A percentile compares a stretch with the other conserved stretches of the same genome.
These are phyloP conservation scores for Eutolmus rufibarbis DNA, from an alignment of 2,888 invertebrate species.

Conservation along the genomic window DNA sequence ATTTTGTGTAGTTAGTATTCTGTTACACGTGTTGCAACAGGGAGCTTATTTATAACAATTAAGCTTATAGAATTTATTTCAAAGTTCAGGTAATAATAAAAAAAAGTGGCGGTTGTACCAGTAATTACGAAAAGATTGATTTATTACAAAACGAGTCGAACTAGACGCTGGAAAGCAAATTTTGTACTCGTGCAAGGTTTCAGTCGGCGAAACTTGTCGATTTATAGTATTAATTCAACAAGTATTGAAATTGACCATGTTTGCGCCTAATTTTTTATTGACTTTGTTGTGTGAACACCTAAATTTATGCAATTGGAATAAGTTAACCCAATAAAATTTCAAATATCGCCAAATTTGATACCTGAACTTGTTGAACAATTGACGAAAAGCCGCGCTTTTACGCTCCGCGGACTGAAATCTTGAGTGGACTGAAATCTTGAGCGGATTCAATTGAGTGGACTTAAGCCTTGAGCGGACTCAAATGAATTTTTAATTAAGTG, in stretches of 20 bases:
- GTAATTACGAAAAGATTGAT: too few relatives aligned
- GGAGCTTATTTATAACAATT: too few relatives aligned
- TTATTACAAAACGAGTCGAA: too few relatives aligned
- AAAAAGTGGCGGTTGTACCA: too few relatives aligned
- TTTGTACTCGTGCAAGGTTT: not conserved
- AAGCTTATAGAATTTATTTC: too few relatives aligned
- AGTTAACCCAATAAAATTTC: not conserved
- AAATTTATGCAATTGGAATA: not conserved
- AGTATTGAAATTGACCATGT: not conserved
- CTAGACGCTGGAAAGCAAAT: not conserved
- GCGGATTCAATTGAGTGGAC: too few relatives aligned
- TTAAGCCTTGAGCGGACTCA: too few relatives aligned
- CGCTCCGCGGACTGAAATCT: too few relatives aligned
- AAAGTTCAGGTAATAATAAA: not conserved
- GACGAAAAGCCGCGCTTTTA: too few relatives aligned
- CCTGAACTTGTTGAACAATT: too few relatives aligned
- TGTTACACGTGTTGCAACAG: not conserved
- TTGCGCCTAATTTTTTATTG: not conserved
- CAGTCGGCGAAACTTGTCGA: not conserved
- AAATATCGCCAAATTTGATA: not conserved
- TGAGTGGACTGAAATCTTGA: too few relatives aligned
- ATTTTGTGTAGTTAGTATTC: not conserved
- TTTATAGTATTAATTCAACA: not conserved
- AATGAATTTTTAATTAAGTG: too few relatives aligned
- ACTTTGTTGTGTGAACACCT: not conserved